phyloP scores from a whole-genome alignment of 2,888 invertebrate species.

The Phaonia tiefii region DNA sequence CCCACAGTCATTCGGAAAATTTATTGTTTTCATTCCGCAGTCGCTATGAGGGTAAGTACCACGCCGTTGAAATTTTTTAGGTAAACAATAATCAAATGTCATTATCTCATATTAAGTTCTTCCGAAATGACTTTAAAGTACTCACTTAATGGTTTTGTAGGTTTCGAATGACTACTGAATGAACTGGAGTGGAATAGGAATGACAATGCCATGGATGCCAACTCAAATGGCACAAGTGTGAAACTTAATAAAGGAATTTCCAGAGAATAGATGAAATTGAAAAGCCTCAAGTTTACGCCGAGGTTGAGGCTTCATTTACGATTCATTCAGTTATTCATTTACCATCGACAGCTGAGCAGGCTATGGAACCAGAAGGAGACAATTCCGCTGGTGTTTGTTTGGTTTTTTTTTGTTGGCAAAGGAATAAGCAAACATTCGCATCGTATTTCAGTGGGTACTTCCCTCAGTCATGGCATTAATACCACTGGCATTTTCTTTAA shows the following conservation, averaged over 20 bases:
- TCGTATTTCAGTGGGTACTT: neutral
- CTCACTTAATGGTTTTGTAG: constrained; percentile 33
- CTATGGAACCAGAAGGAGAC: neutral
- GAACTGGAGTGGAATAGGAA: constrained; percentile 6
- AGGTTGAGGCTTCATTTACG: constrained; percentile 18
- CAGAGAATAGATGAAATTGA: neutral
- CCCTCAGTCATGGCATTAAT: neutral
- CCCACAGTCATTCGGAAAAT: neutral
- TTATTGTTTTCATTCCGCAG: constrained; percentile 17
- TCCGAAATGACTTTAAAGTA: constrained; percentile 31
- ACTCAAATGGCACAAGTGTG: constrained; percentile 29
- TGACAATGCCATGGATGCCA: constrained; percentile 11
- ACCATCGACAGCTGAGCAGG: neutral
- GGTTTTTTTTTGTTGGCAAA: constrained; percentile 10
- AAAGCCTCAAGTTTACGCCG: neutral
- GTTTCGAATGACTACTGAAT: neutral
- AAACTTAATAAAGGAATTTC: constrained; percentile 41
- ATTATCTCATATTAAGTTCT: constrained; percentile 53
- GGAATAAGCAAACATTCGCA: neutral
- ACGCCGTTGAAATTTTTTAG: constrained; percentile 32
- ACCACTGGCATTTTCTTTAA: constrained; percentile 32
- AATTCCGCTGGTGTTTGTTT: too few species aligned
- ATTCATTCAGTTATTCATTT: constrained; percentile 21
- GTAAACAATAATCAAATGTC: constrained; percentile 50
- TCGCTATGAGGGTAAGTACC: too few species aligned